Percentiles rank a stretch among this genome's conserved stretches.
These are phyloP conservation scores for Molothrus ater DNA, from an alignment of 2,797 vertebrate genomes.

Conservation along the genomic window DNA sequence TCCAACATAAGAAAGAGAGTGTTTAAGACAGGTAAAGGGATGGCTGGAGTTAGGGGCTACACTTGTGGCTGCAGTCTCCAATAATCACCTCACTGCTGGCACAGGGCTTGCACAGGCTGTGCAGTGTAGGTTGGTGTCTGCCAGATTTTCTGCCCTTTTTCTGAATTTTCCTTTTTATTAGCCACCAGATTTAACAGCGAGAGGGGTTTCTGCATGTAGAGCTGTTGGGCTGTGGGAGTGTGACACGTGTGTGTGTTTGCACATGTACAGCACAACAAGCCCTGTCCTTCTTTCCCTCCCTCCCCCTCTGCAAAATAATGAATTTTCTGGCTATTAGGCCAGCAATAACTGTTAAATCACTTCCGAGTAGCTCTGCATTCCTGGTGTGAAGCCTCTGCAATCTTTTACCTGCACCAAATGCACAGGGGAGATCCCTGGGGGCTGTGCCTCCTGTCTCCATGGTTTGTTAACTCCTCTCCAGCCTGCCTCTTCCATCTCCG, in stretches of 20 bases:
- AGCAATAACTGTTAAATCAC: slow-evolving; percentile 72
- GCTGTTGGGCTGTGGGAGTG: not conserved
- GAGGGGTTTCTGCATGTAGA: not conserved
- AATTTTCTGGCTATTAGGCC: slow-evolving; percentile 77
- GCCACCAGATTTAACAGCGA: not conserved
- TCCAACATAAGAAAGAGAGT: not conserved
- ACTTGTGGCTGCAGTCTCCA: not conserved
- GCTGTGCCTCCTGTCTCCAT: slow-evolving; percentile 43
- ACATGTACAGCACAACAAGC: not conserved
- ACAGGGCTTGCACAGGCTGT: rapidly evolving
- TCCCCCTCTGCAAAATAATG: slow-evolving; percentile 3
- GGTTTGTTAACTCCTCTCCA: slow-evolving; percentile 49
- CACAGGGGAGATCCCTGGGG: slow-evolving; percentile 62
- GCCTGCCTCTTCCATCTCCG: not conserved
- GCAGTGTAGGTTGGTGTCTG: not conserved
- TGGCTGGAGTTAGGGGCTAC: not conserved
- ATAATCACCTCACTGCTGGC: not conserved
- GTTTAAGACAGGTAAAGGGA: not conserved
- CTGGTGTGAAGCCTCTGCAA: slow-evolving; percentile 14
- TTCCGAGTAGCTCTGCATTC: not conserved
- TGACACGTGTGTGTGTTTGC: not conserved
- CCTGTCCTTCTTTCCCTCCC: not conserved
- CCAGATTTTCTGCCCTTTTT: not conserved
- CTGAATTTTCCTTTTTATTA: not conserved
- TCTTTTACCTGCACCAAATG: slow-evolving; percentile 63